Conservation (phyloP, 2,113 vertebrate species). For the Cochlearius cochlearius region DNA sequence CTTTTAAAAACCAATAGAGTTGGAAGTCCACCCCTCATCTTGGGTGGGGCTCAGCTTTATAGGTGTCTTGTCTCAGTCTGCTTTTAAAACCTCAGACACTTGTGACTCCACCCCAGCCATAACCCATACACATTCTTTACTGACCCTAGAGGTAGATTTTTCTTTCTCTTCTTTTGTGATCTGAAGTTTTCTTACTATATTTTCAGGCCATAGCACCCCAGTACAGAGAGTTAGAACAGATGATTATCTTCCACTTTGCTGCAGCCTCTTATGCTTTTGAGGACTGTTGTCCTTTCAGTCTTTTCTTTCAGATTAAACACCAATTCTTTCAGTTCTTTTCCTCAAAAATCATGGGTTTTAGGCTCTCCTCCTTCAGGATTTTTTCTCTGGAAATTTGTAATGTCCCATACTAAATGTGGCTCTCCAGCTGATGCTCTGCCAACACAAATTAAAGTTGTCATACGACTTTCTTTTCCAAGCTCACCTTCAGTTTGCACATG, state of each 20-base stretch:
- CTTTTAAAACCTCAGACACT: background rate
- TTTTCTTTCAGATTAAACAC: background rate
- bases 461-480: background rate
- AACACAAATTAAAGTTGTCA: background rate
- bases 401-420: background rate
- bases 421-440: background rate
- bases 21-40: background rate
- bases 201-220: background rate
- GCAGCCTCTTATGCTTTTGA: background rate
- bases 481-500: background rate
- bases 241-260: background rate
- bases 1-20: background rate
- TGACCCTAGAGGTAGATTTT: background rate
- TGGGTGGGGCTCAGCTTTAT: background rate
- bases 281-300: background rate
- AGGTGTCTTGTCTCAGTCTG: background rate
- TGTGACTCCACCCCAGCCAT: rapidly evolving
- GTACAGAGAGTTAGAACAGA: background rate
- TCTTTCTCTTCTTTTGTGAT: background rate
- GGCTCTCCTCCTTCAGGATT: background rate
- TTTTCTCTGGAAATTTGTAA: background rate
- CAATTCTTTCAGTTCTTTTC: background rate
- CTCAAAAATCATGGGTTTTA: background rate
- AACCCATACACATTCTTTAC: background rate
- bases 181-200: background rate